phyloP scores from a whole-genome alignment of 2,797 vertebrate genomes.

The Leptoclinus maculatus region DNA sequence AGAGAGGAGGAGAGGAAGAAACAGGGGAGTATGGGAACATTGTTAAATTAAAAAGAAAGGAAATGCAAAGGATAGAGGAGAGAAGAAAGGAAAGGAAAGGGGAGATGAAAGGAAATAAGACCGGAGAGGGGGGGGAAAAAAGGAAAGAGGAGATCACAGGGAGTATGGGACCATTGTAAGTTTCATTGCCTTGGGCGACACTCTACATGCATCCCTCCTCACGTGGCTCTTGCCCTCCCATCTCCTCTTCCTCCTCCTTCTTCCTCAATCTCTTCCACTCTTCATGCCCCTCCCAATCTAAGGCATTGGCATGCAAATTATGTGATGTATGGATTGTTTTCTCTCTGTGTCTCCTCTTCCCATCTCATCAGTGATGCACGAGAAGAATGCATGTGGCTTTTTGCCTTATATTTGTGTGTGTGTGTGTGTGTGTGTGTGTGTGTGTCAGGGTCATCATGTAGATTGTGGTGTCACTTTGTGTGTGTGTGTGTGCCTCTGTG shows the following conservation, averaged over 20 bases:
- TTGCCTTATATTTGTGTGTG: slow-evolving; percentile 20
- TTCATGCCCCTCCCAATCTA: background rate
- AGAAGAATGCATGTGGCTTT: slow-evolving; percentile 30
- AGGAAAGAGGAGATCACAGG: slow-evolving; percentile 7
- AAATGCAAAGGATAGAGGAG: background rate
- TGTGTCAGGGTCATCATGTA: slow-evolving; percentile 41
- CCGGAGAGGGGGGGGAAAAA: background rate
- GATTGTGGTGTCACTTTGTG: slow-evolving; percentile 40
- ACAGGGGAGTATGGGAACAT: background rate
- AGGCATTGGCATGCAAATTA: slow-evolving; percentile 32
- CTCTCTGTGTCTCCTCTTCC: slow-evolving; percentile 22
- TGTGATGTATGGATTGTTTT: slow-evolving; percentile 34
- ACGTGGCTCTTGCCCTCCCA: slow-evolving; percentile 20
- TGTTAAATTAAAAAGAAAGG: background rate
- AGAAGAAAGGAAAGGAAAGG: background rate
- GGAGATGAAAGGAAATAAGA: background rate
- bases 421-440: slow-evolving; percentile 32
- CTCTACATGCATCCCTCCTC: slow-evolving; percentile 32
- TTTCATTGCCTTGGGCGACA: slow-evolving; percentile 15
- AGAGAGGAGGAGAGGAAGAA: no score
- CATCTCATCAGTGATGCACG: slow-evolving; percentile 43
- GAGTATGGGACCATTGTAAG: slow-evolving; percentile 15
- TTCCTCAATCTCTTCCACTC: slow-evolving; percentile 6
- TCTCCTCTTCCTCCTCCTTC: slow-evolving; percentile 6
- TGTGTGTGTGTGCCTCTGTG: slow-evolving; percentile 41